Percentiles rank a stretch among this genome's conserved stretches.
These are phyloP conservation scores for Aix galericulata DNA, from an alignment of 2,113 vertebrate species.

Conservation along the genomic window DNA sequence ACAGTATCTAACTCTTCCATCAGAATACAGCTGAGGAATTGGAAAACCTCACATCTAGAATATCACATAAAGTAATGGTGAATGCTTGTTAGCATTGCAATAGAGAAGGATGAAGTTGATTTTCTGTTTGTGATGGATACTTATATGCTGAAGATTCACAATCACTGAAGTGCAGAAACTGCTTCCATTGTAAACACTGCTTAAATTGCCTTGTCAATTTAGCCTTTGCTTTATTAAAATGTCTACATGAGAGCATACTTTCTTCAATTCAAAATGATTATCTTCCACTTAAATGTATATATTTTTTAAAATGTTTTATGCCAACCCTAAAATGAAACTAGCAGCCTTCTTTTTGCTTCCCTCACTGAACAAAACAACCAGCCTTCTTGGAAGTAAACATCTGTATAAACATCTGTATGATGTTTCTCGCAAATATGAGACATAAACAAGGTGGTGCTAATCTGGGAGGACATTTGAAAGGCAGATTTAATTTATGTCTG, in stretches of 20 bases:
- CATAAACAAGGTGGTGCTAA: not conserved
- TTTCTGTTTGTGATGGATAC: not conserved
- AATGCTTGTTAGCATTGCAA: not conserved
- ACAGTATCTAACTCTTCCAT: not conserved
- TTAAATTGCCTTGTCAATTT: not conserved
- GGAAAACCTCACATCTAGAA: not conserved
- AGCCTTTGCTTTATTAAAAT: not conserved
- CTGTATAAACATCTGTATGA: no score
- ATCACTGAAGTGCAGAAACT: not conserved
- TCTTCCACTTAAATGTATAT: not conserved
- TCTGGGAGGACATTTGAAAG: not conserved
- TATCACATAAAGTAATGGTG: not conserved
- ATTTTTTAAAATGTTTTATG: not conserved
- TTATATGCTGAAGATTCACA: not conserved
- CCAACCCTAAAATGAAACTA: not conserved
- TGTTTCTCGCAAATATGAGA: not conserved
- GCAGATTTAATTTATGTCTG: not conserved
- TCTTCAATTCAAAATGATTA: constrained; percentile 5
- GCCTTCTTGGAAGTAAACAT: not conserved
- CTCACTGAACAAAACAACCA: not conserved
- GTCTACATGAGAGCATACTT: not conserved
- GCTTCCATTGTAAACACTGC: not conserved
- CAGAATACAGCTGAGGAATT: not conserved
- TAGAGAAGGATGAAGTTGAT: not conserved
- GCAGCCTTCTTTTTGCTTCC: not conserved